Base-by-base conservation (phyloP, 2,797 vertebrate genomes). In the Hirundo rustica region DNA sequence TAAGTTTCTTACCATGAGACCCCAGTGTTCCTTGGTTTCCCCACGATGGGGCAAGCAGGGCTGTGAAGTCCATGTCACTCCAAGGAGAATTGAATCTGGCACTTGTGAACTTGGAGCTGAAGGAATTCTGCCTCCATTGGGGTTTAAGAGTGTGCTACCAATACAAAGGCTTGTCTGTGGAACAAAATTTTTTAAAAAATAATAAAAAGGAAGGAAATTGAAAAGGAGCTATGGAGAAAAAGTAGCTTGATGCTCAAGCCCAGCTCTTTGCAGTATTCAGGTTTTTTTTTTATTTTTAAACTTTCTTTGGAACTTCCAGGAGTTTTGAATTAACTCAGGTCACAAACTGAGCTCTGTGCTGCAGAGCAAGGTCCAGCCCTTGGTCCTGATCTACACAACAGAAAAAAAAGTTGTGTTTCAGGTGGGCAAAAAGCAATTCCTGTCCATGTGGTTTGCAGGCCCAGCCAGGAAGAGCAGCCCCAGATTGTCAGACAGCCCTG, bases 201-300 rank as follows among this genome's bases (percentile, higher is more conserved):
- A n/a, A 15, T 30, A 17, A 2, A 15, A 32, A 23, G 2, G 4
- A 27, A 23, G 12, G 13, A 29, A 27, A 48, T 27, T 20, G 19
- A 54, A 55, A 34, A 5, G 1, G 2, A 13, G 3, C 1, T 0
- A 1, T 36, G 27, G 13, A n/a, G 9, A 68, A 26, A 9, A 71
- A 38, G 10, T 18, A 74, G 4, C 19, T 42, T 72, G 22, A 27
- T 54, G 23, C 18, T 48, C 16, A 67, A 82, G 9, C 29, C 18
- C 27, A 76, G 15, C 21, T 83, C 40, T 44, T 15, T 17, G 18
- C 9, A 30, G 7, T 64, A 16, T 17, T 68, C 30, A 51, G 8
- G 16, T 9, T 11, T 10, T 11, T 10, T 75, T 40, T 40, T 75
- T 36, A 4, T 67, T 79, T 64, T 64, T 6, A 36, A 68, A 45